phyloP scores from a whole-genome alignment of 2,888 invertebrate species.

The Conistra vaccinii region DNA sequence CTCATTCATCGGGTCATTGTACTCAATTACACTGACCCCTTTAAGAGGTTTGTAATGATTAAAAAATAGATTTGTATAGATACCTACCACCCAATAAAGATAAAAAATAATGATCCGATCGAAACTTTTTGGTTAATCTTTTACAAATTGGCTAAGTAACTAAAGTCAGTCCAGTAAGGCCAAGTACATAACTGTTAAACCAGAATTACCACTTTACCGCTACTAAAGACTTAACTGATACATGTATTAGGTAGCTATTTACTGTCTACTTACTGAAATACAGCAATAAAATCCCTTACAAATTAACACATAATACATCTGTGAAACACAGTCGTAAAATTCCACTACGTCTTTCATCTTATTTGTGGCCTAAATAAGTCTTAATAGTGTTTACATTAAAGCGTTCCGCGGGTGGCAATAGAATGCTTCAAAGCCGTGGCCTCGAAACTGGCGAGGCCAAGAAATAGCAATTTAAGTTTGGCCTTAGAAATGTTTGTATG shows the following conservation, averaged over 20 bases:
- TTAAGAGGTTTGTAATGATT: too few species aligned
- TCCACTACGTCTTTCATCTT: constrained; percentile 50
- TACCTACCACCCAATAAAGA: too few species aligned
- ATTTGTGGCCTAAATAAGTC: constrained; percentile 61
- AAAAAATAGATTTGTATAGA: too few species aligned
- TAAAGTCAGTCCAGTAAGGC: neutral
- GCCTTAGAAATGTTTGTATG: neutral
- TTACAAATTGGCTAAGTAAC: neutral
- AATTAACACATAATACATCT: constrained; percentile 50
- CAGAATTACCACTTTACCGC: neutral
- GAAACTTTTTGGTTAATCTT: neutral
- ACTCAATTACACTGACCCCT: too few species aligned
- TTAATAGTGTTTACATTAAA: constrained; percentile 61
- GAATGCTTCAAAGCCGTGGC: constrained; percentile 32
- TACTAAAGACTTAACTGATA: neutral
- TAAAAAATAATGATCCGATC: neutral
- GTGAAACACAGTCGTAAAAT: constrained; percentile 50
- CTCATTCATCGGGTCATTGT: too few species aligned
- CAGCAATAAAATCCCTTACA: constrained; percentile 36
- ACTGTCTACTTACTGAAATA: neutral
- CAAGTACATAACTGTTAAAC: neutral
- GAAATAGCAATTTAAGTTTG: neutral
- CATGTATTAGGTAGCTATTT: neutral
- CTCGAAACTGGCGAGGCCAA: constrained; percentile 30
- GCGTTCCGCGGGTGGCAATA: constrained; percentile 54